phyloP scores from a whole-genome alignment of 2,888 invertebrate species.

The Nomada ferruginata region DNA sequence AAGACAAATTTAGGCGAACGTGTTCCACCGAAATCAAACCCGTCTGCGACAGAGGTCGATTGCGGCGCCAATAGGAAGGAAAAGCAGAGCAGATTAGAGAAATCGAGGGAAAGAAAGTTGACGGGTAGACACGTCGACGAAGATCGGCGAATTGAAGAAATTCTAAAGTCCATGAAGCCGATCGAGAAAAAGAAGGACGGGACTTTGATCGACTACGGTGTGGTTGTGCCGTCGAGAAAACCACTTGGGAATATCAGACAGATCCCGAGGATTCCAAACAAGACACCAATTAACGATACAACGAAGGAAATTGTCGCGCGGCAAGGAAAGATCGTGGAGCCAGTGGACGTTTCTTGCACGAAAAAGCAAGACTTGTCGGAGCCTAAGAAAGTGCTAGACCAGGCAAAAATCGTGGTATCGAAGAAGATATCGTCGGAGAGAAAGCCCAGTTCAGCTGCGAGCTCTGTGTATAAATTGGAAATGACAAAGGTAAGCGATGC shows the following conservation, averaged over 20 bases:
- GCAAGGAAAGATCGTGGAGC: neutral
- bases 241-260: neutral
- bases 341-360: neutral
- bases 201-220: slow-evolving; percentile 73
- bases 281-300: neutral
- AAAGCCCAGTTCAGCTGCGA: neutral
- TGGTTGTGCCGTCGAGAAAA: slow-evolving; percentile 69
- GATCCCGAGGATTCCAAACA: neutral
- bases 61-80: neutral
- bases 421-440: slow-evolving; percentile 8
- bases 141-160: slow-evolving; percentile 42
- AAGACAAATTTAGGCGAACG: neutral
- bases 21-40: slow-evolving; percentile 27
- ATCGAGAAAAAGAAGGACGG: slow-evolving; percentile 74
- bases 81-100: neutral
- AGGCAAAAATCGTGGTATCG: neutral
- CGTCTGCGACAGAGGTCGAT: neutral
- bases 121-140: slow-evolving; percentile 1
- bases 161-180: slow-evolving; percentile 64
- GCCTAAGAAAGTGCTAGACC: neutral
- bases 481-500: neutral
- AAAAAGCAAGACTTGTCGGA: neutral
- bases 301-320: neutral
- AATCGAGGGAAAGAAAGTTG: neutral
- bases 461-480: neutral